These are phyloP conservation scores for Luffia ferchaultella DNA, from an alignment of 2,888 invertebrate species.

Conservation along the genomic window DNA sequence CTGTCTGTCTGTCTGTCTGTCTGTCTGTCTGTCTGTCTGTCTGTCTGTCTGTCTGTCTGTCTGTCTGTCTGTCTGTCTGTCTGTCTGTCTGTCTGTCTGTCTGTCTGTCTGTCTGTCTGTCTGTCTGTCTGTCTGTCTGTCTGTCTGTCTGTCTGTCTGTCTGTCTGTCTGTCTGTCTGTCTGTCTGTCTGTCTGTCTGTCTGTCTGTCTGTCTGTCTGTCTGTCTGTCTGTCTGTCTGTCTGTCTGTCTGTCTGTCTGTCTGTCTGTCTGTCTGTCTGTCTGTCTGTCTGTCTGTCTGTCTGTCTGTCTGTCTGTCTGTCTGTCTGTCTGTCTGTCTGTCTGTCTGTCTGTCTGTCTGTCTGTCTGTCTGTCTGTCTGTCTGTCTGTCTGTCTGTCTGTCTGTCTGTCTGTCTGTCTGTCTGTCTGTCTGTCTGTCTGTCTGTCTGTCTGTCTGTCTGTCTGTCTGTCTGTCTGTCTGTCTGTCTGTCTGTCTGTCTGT, in stretches of 20 bases:
- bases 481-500: conserved; percentile 4
- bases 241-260: conserved; percentile 4
- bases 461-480: conserved; percentile 4
- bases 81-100: no score
- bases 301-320: conserved; percentile 4
- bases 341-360: conserved; percentile 4
- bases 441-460: conserved; percentile 4
- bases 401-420: conserved; percentile 4
- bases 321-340: conserved; percentile 4
- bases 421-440: conserved; percentile 4
- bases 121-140: no score
- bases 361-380: conserved; percentile 4
- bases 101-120: no score
- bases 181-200: conserved; percentile 4
- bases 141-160: no score
- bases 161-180: conserved; percentile 3
- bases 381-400: conserved; percentile 4
- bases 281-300: conserved; percentile 4
- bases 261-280: conserved; percentile 4
- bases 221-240: conserved; percentile 4
- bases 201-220: conserved; percentile 4
- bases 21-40: no score
- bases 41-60: no score
- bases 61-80: no score
- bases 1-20: no score